Conservation (phyloP, 2,888 invertebrate genomes). For the Trichacis sp. region DNA sequence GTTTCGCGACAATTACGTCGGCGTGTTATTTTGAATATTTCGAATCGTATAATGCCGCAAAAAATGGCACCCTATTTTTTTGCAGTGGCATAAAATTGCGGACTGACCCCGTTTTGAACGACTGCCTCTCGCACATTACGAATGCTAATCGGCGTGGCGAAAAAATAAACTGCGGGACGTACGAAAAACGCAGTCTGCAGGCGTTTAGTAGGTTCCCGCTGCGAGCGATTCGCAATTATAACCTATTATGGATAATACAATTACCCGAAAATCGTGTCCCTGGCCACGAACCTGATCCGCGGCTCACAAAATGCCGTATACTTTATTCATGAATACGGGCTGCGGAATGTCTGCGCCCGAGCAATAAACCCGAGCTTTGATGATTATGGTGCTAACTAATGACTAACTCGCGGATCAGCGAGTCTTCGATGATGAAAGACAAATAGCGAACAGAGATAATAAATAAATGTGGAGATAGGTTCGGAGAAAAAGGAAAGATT, state of each 20-base stretch:
- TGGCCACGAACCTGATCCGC: conserved; percentile 21
- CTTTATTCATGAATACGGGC: conserved; percentile 51
- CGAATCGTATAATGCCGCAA: no score
- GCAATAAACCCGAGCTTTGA: conserved; percentile 59
- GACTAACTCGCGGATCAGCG: conserved; percentile 58
- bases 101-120: conserved; percentile 14
- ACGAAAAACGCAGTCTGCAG: background rate
- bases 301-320: conserved; percentile 33
- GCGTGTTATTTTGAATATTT: no score
- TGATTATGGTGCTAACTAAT: conserved; percentile 66
- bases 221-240: conserved; percentile 26
- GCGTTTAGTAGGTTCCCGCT: background rate
- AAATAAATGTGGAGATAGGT: no score
- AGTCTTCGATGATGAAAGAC: conserved; percentile 14
- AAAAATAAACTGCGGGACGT: conserved; percentile 4
- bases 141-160: conserved; percentile 17
- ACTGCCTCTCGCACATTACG: conserved; percentile 15
- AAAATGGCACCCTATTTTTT: background rate
- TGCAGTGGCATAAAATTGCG: conserved; percentile 13
- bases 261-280: conserved; percentile 33
- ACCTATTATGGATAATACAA: conserved; percentile 43
- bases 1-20: no score
- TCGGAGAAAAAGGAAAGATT: no score
- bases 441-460: no score
- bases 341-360: conserved; percentile 45